Percentiles rank a stretch among this genome's conserved stretches.
Conservation (phyloP, 2,888 invertebrate genomes). For the Hypolimnas misippus region DNA sequence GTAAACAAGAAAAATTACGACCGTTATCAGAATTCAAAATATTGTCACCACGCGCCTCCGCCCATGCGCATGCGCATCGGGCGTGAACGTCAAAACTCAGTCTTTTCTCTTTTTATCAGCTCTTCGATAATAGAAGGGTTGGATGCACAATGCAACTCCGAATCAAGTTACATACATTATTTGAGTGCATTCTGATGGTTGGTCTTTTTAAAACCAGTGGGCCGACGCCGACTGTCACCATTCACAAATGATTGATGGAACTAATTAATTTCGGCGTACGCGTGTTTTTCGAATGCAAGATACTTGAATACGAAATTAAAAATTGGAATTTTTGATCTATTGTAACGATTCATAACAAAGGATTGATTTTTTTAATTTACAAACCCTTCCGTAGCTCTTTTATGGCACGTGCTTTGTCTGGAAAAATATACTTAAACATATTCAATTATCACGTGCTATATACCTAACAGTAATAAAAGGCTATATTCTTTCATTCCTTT, state of each 20-base stretch:
- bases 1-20: constrained; percentile 9
- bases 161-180: constrained; percentile 78
- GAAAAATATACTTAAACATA: background rate
- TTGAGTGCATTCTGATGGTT: constrained; percentile 56
- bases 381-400: constrained; percentile 23
- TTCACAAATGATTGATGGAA: constrained; percentile 80
- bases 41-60: constrained; percentile 68
- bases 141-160: constrained; percentile 64
- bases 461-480: too few relatives aligned
- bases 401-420: constrained; percentile 28
- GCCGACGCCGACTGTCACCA: constrained; percentile 69
- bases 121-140: constrained; percentile 62
- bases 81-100: constrained; percentile 48
- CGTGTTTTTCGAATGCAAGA: constrained; percentile 58
- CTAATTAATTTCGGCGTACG: constrained; percentile 81
- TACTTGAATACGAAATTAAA: constrained; percentile 72
- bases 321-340: constrained; percentile 55
- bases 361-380: constrained; percentile 57
- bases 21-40: constrained; percentile 59
- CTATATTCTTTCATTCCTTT: too few relatives aligned
- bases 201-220: constrained; percentile 69
- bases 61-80: constrained; percentile 61
- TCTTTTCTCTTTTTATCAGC: constrained; percentile 44
- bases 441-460: background rate
- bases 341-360: constrained; percentile 58